Base-by-base conservation (phyloP, 2,888 invertebrate species). In the Lochmaea crataegi region DNA sequence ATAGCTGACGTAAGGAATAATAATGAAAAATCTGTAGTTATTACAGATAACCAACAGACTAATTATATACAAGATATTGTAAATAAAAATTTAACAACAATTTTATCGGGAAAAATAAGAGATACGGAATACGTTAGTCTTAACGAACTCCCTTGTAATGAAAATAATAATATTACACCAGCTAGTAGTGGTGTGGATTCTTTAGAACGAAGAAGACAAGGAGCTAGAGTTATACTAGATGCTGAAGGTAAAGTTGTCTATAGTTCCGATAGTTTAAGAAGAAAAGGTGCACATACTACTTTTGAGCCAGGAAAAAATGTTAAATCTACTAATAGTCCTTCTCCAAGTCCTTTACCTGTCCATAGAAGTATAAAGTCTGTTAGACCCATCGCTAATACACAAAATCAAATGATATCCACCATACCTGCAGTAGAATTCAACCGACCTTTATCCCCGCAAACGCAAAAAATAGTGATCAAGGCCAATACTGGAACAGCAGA, bases 281-380 rank as follows among this genome's bases (percentile, higher is more conserved):
- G 92, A 77, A 94, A 94, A 88, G 93, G 93, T 74, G 92, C 94
- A 16, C 94, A 95, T 83, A 94, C 94, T 51, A 95, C 95, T 45
- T 96, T 96, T 83, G 94, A 94, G 88, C 96, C 96, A 71, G 96
- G 96, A 79, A 95, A 94, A 58, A 94, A 93, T 85, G 94, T 95
- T 32, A 94, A 94, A 87, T 91, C 91, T 82, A 80, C 83, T 2
- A 68, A 73, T 10, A 87, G 87, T 12, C 87, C 89, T 4, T 85
- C 83, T 60, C 85, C 86, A 2, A 91, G 90, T 81, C 90, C 89
- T 64, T 84, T 89, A 53, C 84, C 89, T 9, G 75, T 76, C 6
- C 88, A 88, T 76, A 84, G 89, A 56, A 83, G 86, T 2, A 82
- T 84, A 12, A 86, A 87, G 70, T 83, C 84, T 9, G 83, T 89